Percentiles rank a stretch among this genome's conserved stretches.
Conservation (phyloP, 1,140 invertebrate species). For the Formica exsecta region DNA sequence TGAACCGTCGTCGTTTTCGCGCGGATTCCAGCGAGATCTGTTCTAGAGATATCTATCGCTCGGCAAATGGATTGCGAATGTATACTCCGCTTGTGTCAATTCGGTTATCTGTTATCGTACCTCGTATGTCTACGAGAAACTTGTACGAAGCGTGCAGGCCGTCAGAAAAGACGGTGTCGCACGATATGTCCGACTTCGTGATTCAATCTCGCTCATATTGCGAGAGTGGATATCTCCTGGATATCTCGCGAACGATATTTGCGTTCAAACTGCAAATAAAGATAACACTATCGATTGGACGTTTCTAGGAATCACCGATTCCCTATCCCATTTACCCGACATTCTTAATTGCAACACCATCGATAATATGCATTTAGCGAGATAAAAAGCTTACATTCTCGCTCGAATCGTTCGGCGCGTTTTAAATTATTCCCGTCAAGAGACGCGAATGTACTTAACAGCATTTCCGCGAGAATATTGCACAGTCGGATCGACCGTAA, state of each 20-base stretch:
- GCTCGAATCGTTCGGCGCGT: conserved; percentile 17
- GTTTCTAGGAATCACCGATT: conserved; percentile 19
- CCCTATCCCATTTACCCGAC: conserved; percentile 33
- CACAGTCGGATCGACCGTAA: conserved; percentile 45
- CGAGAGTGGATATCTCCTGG: not conserved
- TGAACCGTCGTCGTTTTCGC: not conserved
- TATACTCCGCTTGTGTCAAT: conserved; percentile 67
- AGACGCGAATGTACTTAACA: conserved; percentile 44
- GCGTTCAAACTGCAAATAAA: conserved; percentile 48
- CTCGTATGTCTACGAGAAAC: conserved; percentile 28
- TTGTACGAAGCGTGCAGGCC: not conserved
- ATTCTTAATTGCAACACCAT: conserved; percentile 42
- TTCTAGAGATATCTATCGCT: conserved; percentile 31
- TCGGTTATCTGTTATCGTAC: conserved; percentile 52
- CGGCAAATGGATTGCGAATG: conserved; percentile 56
- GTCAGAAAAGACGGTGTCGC: conserved; percentile 25
- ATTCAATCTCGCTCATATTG: conserved; percentile 56
- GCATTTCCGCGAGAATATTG: conserved; percentile 43
- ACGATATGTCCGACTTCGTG: conserved; percentile 36
- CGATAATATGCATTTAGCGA: conserved; percentile 32
- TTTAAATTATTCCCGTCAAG: conserved; percentile 42
- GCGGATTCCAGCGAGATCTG: conserved; percentile 9
- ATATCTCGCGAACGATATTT: conserved; percentile 1
- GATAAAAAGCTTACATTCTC: not conserved
- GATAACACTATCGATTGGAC: conserved; percentile 23